These are phyloP conservation scores for Natrix natrix DNA, from an alignment of 2,797 vertebrate species.

Conservation along the genomic window DNA sequence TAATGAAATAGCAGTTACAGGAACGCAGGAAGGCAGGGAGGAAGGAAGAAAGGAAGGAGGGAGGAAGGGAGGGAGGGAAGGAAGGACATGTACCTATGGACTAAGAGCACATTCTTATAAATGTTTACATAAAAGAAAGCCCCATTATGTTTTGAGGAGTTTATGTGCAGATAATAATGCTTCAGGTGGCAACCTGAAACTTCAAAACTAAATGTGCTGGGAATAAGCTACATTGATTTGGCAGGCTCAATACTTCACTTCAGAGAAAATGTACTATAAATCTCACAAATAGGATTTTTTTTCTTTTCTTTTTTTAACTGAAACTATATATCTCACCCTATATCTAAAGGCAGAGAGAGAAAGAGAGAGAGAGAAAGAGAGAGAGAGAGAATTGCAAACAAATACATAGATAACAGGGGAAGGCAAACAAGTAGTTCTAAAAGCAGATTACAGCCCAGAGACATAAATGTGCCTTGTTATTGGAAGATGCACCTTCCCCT, in stretches of 20 bases:
- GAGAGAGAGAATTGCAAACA: constrained; percentile 62
- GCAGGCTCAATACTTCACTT: neutral
- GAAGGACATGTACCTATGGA: neutral
- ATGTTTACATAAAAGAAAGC: neutral
- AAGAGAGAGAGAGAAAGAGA: constrained; percentile 35
- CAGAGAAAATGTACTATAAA: neutral
- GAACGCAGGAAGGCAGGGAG: constrained; percentile 14
- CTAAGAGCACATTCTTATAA: neutral
- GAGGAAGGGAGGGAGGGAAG: neutral
- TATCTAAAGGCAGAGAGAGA: constrained; percentile 42
- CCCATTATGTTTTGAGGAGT: neutral
- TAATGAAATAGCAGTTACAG: constrained; percentile 40
- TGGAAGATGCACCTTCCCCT: constrained; percentile 57
- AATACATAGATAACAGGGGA: constrained; percentile 37
- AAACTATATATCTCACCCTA: constrained; percentile 45
- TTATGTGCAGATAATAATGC: neutral
- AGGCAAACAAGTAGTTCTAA: constrained; percentile 64
- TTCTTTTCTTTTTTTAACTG: constrained; percentile 23
- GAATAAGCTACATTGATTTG: neutral
- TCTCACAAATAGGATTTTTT: constrained; percentile 52
- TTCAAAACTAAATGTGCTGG: neutral
- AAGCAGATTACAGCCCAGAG: constrained; percentile 62
- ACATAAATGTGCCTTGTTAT: constrained; percentile 59
- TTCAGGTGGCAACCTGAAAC: neutral
- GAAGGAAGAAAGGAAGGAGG: neutral